Evolutionary conservation across 2,888 invertebrate species (phyloP).

Genomic region (Mimumesa dahlbomi): DNA sequence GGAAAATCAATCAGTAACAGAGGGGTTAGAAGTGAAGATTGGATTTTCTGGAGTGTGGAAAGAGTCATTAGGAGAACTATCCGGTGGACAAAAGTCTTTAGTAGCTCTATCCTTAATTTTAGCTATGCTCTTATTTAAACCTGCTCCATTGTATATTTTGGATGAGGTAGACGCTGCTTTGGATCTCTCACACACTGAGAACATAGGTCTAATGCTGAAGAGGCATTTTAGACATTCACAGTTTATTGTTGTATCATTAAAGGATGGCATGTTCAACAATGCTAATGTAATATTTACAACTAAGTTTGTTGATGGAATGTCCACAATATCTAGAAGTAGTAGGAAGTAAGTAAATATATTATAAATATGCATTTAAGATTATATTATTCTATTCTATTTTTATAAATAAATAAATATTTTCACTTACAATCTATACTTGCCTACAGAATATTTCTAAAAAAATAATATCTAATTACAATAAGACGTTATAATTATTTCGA

Average conservation of each 20-base stretch:
- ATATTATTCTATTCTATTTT: slow-evolving; percentile 20
- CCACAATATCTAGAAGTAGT: slow-evolving; percentile 88
- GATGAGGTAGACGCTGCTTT: slow-evolving; percentile 99
- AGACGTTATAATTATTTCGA: slow-evolving; percentile 5
- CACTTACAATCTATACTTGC: slow-evolving; percentile 8
- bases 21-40: slow-evolving; percentile 94
- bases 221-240: slow-evolving; percentile 94
- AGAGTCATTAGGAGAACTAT: slow-evolving; percentile 96
- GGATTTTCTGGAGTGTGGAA: slow-evolving; percentile 97
- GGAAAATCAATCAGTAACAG: slow-evolving; percentile 87
- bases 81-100: slow-evolving; percentile 97
- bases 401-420: slow-evolving; percentile 32
- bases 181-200: slow-evolving; percentile 98
- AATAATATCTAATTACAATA: slow-evolving; percentile 28
- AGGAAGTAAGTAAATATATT: slow-evolving; percentile 50
- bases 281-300: slow-evolving; percentile 98
- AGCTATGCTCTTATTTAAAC: slow-evolving; percentile 97
- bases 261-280: slow-evolving; percentile 99
- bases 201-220: slow-evolving; percentile 97
- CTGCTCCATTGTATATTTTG: slow-evolving; percentile 98
- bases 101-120: slow-evolving; percentile 97
- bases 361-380: slow-evolving; percentile 3
- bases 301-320: slow-evolving; percentile 96
- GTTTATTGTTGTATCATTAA: slow-evolving; percentile 98
- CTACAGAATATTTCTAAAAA: slow-evolving; percentile 14